phyloP scores from a whole-genome alignment of 2,113 vertebrate species.

The Mus musculus region DNA sequence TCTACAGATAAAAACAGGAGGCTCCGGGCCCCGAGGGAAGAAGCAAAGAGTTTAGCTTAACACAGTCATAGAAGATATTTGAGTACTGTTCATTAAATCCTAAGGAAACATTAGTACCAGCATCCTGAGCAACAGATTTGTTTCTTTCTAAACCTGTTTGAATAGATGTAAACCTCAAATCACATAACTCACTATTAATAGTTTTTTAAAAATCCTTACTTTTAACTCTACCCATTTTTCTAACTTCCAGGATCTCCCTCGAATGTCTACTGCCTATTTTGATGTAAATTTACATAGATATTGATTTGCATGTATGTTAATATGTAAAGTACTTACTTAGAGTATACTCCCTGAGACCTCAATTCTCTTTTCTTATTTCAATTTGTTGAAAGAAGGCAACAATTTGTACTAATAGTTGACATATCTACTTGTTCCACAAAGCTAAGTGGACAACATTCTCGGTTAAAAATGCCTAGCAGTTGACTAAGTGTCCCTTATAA shows the following conservation, averaged over 20 bases:
- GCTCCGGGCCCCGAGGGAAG: neutral
- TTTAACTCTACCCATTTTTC: neutral
- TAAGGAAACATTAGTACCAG: neutral
- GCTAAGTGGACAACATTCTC: neutral
- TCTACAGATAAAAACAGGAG: neutral
- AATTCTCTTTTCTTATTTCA: neutral
- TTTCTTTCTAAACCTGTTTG: neutral
- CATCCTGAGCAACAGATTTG: neutral
- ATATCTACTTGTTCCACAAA: neutral
- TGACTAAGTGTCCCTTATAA: neutral
- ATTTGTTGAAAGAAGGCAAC: neutral
- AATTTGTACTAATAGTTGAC: neutral
- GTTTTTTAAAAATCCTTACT: neutral
- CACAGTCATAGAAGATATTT: neutral
- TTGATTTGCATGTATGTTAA: too few relatives aligned
- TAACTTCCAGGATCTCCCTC: neutral
- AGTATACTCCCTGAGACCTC: rapidly evolving
- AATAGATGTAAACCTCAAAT: neutral
- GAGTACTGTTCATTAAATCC: neutral
- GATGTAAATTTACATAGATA: neutral
- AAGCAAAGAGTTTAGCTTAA: neutral
- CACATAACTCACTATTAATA: neutral
- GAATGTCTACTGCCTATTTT: neutral
- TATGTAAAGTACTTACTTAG: neutral
- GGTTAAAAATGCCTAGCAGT: neutral